phyloP scores from a whole-genome alignment of 1,140 invertebrate genomes.

The Solen grandis region DNA sequence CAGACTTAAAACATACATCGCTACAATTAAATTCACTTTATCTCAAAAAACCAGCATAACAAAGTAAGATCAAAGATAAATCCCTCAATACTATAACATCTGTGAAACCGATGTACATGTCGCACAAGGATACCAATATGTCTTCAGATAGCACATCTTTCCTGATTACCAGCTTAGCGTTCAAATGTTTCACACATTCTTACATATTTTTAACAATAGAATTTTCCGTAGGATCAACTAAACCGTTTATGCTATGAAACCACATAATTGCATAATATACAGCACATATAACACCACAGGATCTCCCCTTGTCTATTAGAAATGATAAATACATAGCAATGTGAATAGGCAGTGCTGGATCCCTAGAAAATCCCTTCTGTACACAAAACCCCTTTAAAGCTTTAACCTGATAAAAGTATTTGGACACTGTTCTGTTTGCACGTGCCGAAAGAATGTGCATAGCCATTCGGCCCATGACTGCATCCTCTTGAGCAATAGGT shows the following conservation, averaged over 20 bases:
- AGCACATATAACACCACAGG: not conserved
- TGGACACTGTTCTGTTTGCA: not conserved
- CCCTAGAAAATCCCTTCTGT: not conserved
- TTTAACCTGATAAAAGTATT: conserved; percentile 9
- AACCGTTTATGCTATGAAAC: conserved; percentile 3
- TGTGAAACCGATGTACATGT: not conserved
- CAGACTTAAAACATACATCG: not conserved
- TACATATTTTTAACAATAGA: not conserved
- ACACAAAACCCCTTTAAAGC: not conserved
- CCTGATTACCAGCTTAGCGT: not conserved
- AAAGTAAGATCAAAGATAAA: conserved; percentile 54
- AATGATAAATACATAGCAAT: conserved; percentile 47
- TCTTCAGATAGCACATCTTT: not conserved
- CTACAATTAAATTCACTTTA: conserved; percentile 14
- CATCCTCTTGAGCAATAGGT: not conserved
- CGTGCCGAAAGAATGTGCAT: not conserved
- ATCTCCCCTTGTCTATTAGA: conserved; percentile 36
- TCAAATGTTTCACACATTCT: not conserved
- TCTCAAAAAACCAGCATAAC: conserved; percentile 7
- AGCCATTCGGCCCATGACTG: not conserved
- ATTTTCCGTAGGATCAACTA: not conserved
- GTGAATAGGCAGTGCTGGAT: not conserved
- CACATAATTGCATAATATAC: conserved; percentile 2
- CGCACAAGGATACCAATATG: not conserved
- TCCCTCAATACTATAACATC: conserved; percentile 35